Base-by-base conservation (phyloP, 2,113 vertebrate species). In the Nannobrachium achirus region DNA sequence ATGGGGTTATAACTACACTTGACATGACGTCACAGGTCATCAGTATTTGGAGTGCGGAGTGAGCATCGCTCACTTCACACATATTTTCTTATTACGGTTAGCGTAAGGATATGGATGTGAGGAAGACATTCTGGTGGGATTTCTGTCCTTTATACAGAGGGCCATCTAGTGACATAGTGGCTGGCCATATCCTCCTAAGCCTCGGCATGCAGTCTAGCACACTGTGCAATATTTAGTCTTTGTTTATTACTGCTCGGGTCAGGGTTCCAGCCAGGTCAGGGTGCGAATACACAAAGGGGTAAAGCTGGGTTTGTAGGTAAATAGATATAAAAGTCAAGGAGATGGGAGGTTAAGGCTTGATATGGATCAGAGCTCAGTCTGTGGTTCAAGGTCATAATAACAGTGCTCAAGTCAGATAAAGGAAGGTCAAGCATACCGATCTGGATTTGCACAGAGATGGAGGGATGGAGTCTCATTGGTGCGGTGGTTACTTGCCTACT, bases 401-500 rank as follows among this genome's bases (percentile, higher is more conserved):
- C 8, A 40, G 14, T 16, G 39, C 14, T 57, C 55, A 33, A 13
- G 46, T 6, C 57, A 20, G 39, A 67, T 59, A 8, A 72, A 59
- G 45, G 25, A 41, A 60, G 25, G 56, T 42, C 18, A 10, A 6
- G n/a, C 10, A 58, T 71, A 15, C 13, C 46, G 18, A 63, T 11
- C 18, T 48, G 16, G 58, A 66, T 1, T 69, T 62, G 55, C 25
- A 62, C 40, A 50, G 68, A 60, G 53, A 73, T 56, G 48, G 74
- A 57, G 63, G 40, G 49, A 49, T 49, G 56, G 50, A 39, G 40
- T 53, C 68, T 58, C 61, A 69, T n/a, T n/a, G n/a, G n/a, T n/a
- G n/a, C n/a, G 25, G 25, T 38, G 25, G 4, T 8, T 11, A 50
- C 19, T 14, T 64, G 51, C 62, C 56, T 19, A 80, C 77, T 84